phyloP scores from a whole-genome alignment of 1,140 invertebrate genomes.

The Archegozetes longisetosus region DNA sequence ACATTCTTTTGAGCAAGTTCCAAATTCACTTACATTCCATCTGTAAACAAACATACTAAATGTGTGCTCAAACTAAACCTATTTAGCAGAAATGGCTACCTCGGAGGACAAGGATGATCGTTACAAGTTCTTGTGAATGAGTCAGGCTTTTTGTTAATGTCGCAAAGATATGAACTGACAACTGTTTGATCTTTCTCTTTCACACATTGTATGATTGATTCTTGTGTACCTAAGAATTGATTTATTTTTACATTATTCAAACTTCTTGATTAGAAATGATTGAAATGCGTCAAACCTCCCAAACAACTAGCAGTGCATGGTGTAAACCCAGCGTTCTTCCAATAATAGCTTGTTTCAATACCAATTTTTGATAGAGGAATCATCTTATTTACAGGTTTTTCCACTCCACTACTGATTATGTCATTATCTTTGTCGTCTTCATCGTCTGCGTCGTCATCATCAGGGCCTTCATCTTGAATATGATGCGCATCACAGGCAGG shows the following conservation, averaged over 20 bases:
- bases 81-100: conserved; percentile 23
- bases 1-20: conserved; percentile 69
- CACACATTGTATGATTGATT: conserved; percentile 78
- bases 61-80: background rate
- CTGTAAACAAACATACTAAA: conserved; percentile 23
- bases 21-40: conserved; percentile 56
- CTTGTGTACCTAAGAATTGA: conserved; percentile 44
- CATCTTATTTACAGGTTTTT: background rate
- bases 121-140: conserved; percentile 79
- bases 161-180: conserved; percentile 64
- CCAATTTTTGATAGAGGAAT: conserved; percentile 8
- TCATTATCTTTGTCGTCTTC: background rate
- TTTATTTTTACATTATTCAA: conserved; percentile 14
- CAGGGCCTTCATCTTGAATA: background rate
- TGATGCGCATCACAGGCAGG: background rate
- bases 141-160: conserved; percentile 64
- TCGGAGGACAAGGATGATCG: conserved; percentile 58
- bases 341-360: conserved; percentile 28
- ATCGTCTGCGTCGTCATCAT: background rate
- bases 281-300: conserved; percentile 39
- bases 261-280: background rate
- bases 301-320: conserved; percentile 86
- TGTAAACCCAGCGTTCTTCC: conserved; percentile 42
- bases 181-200: conserved; percentile 64
- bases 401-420: background rate